These are phyloP conservation scores for Aspiorhynchus laticeps DNA, from an alignment of 2,113 vertebrate genomes.

Conservation along the genomic window DNA sequence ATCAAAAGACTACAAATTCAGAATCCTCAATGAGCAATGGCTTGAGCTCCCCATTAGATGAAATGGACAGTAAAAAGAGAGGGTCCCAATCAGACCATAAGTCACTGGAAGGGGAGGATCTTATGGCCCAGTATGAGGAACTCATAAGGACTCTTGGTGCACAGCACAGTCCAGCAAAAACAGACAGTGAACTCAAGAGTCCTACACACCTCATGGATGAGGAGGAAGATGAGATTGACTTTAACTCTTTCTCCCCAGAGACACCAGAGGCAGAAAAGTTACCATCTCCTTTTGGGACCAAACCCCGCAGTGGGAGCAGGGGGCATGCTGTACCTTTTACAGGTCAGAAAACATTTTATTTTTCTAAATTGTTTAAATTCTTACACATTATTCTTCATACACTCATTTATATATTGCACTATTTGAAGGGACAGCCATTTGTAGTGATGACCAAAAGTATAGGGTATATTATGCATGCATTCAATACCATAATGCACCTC, in stretches of 20 bases:
- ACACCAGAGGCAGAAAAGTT: constrained; percentile 79
- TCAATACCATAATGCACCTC: neutral
- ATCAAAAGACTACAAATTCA: neutral
- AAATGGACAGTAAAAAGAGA: constrained; percentile 54
- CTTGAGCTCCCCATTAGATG: constrained; percentile 55
- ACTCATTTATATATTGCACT: neutral
- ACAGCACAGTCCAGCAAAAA: constrained; percentile 65
- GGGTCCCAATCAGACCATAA: constrained; percentile 61
- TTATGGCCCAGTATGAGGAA: constrained; percentile 86
- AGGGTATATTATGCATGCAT: neutral
- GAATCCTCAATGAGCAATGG: constrained; percentile 69
- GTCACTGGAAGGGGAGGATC: constrained; percentile 75
- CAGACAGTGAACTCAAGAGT: constrained; percentile 59
- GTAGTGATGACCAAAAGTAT: neutral
- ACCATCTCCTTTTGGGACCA: constrained; percentile 77
- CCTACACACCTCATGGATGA: constrained; percentile 60
- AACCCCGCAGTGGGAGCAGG: constrained; percentile 65
- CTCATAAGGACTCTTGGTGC: constrained; percentile 86
- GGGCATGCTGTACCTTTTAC: constrained; percentile 85
- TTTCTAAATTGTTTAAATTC: neutral
- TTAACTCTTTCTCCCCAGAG: constrained; percentile 82
- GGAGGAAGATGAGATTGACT: constrained; percentile 81
- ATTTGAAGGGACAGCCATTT: neutral
- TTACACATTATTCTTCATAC: neutral
- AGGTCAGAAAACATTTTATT: constrained; percentile 72